Conservation (phyloP, 1,140 invertebrate species). For the Reticulitermes speratus region DNA sequence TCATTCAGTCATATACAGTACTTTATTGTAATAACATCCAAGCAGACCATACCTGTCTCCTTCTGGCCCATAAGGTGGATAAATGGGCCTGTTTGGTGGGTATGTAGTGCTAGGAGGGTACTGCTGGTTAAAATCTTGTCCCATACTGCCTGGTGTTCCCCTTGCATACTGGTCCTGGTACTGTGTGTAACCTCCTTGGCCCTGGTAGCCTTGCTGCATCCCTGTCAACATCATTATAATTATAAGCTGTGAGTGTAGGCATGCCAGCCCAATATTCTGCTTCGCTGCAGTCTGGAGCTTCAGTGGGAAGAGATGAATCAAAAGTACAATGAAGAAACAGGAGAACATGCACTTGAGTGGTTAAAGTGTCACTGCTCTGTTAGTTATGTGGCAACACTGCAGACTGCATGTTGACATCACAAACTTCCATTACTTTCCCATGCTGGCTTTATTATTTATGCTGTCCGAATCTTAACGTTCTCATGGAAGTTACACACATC, state of each 20-base stretch:
- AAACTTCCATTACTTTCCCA: too few relatives aligned
- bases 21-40: too few relatives aligned
- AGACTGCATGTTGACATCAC: too few relatives aligned
- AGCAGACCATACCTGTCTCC: constrained; percentile 56
- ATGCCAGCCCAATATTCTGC: neutral
- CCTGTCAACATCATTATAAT: constrained; percentile 25
- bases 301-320: too few relatives aligned
- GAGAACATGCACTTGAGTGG: neutral
- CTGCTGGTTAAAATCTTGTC: constrained; percentile 46
- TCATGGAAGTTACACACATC: too few relatives aligned
- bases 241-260: neutral
- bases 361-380: too few relatives aligned
- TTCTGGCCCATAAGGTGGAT: constrained; percentile 55
- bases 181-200: constrained; percentile 54
- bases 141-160: constrained; percentile 37
- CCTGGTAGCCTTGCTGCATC: constrained; percentile 56
- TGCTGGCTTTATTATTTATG: too few relatives aligned
- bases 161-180: constrained; percentile 54
- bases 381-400: too few relatives aligned
- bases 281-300: neutral
- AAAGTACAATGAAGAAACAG: too few relatives aligned
- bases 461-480: too few relatives aligned
- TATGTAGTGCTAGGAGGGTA: constrained; percentile 54
- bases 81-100: constrained; percentile 65
- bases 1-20: too few relatives aligned